Percentiles rank a stretch among this genome's conserved stretches.
Evolutionary conservation across 2,113 vertebrate genomes (phyloP).

Genomic region (Rhipidura dahli): DNA sequence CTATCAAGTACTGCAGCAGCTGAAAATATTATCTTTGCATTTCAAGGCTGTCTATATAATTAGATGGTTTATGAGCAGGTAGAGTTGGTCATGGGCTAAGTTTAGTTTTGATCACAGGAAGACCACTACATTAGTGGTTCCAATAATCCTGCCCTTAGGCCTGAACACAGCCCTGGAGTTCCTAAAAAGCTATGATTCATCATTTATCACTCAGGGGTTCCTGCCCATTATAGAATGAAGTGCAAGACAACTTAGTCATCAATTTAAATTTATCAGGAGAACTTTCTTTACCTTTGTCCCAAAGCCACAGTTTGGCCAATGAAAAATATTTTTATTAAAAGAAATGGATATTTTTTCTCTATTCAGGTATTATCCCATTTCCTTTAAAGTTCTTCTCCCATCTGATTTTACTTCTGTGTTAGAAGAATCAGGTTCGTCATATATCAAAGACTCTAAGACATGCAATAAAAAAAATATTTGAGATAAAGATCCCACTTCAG

Average conservation of each 20-base stretch:
- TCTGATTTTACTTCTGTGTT: neutral
- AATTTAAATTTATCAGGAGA: neutral
- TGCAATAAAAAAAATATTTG: neutral
- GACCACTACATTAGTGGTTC: neutral
- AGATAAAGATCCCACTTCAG: neutral
- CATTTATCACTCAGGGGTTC: neutral
- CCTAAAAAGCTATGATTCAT: conserved; percentile 27
- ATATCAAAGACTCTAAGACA: neutral
- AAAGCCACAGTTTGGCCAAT: neutral
- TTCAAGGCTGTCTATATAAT: neutral
- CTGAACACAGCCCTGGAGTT: neutral
- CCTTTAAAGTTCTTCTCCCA: neutral
- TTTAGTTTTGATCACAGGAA: neutral
- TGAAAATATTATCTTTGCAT: neutral
- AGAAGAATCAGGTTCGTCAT: neutral
- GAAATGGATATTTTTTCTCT: neutral
- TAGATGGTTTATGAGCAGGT: neutral
- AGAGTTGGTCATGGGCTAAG: neutral
- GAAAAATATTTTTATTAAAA: neutral
- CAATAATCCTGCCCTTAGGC: neutral
- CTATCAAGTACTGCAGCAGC: neutral
- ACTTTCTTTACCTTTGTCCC: conserved; percentile 3
- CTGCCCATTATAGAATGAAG: neutral
- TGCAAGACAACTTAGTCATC: neutral
- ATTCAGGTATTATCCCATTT: neutral